These are phyloP conservation scores for Gymnorhina tibicen DNA, from an alignment of 2,113 vertebrate genomes.

Conservation along the genomic window DNA sequence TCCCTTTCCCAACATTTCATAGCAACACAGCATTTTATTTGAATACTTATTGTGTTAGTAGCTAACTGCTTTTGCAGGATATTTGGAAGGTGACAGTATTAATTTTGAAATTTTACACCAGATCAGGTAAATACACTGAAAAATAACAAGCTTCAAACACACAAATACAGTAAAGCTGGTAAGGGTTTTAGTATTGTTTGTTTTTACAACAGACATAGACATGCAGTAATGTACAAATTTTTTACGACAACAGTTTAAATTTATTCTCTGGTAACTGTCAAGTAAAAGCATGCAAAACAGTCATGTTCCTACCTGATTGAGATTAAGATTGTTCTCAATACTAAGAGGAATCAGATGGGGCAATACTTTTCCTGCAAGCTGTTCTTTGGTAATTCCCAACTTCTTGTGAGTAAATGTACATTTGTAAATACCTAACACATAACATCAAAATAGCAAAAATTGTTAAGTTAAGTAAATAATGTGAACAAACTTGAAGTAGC, in stretches of 20 bases:
- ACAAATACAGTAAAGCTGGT: neutral
- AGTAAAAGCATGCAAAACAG: neutral
- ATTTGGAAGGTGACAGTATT: neutral
- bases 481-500: neutral
- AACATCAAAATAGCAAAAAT: neutral
- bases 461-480: neutral
- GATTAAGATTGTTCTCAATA: conserved; percentile 97
- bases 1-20: neutral
- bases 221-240: neutral
- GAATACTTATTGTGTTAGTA: neutral
- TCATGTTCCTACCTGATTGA: conserved; percentile 86
- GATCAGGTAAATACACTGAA: neutral
- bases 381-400: conserved; percentile 96
- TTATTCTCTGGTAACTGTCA: neutral
- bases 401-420: conserved; percentile 98
- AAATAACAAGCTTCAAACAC: neutral
- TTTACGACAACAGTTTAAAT: neutral
- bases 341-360: conserved; percentile 95
- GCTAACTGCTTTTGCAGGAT: neutral
- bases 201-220: neutral
- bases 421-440: conserved; percentile 91
- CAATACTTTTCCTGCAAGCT: conserved; percentile 89
- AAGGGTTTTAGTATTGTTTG: neutral
- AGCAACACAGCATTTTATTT: neutral
- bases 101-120: neutral